Conservation (phyloP, 2,888 invertebrate genomes). For the Rhagonycha fulva region DNA sequence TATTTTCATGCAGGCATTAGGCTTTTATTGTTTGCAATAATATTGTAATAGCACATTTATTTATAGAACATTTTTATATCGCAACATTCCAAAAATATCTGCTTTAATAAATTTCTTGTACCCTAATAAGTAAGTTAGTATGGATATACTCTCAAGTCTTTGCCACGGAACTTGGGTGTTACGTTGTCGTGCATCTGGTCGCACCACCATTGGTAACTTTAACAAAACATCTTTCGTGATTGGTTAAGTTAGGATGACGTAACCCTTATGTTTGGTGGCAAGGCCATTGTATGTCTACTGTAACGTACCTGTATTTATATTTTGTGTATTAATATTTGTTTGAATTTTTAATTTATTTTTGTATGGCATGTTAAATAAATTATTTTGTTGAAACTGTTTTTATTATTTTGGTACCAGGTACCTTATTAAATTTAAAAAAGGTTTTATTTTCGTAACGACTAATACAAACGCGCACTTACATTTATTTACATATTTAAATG, state of each 20-base stretch:
- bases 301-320: neutral
- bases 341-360: constrained; percentile 9
- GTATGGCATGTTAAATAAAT: constrained; percentile 11
- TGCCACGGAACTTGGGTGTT: neutral
- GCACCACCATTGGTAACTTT: too few species aligned
- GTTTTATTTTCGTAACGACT: too few species aligned
- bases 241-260: too few species aligned
- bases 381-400: neutral
- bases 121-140: neutral
- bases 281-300: neutral
- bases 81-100: neutral
- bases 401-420: neutral
- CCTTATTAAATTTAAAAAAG: neutral
- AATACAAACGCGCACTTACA: too few species aligned
- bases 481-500: too few species aligned
- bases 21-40: neutral
- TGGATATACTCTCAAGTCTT: neutral
- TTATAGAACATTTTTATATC: neutral
- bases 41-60: neutral
- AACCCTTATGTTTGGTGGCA: too few species aligned
- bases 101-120: neutral
- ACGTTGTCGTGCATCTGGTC: too few species aligned
- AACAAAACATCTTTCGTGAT: too few species aligned
- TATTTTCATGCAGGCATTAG: neutral
- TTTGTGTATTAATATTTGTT: neutral